Base-by-base conservation (phyloP, 1,140 invertebrate species). In the Zaprionus tsacasi region DNA sequence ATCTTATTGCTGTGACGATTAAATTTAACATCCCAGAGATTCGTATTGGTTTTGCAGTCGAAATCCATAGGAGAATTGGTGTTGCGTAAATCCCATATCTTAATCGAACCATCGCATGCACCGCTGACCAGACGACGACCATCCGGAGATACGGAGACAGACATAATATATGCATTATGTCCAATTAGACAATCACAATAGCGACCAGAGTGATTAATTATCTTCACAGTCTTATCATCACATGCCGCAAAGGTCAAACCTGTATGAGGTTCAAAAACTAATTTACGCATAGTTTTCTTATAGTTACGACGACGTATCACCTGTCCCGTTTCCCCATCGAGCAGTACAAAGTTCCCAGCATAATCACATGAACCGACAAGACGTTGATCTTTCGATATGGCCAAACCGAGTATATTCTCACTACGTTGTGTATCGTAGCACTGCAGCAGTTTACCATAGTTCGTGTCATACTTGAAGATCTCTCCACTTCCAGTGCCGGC, bases 1-100 rank as follows among this genome's bases (percentile, higher is more conserved):
- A 78, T 30, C 50, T 76, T 65, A 8, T 66, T 70, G 63, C 35
- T 60, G 12, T 30, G 10, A 11, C 58, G 70, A 43, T 60, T 61
- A 58, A 70, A 78, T 30, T 67, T 61, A 27, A 78, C 72, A 17
- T 78, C 76, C 66, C 61, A 70, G 3, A 78, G 61, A 50, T 65
- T 66, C 4, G 10, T 15, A 13, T 70, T 75, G 12, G 5, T n/a
- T 4, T 3, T 27, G 6, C 13, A 54, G 2, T 52, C 0, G 43
- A 60, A 74, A 7, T 48, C 40, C 2, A 70, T 0, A 2, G 38
- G 1, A 13, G 40, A 27, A 36, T 78, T 78, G 12, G 66, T 66
- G 5, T 6, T 45, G 10, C 76, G 15, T 15, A 15, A 6, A 40
- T 76, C 67, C 73, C 73, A 76, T 0, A 79, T 15, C 30, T 59